Conservation (phyloP, 2,113 vertebrate species). For the Xiphophorus hellerii region DNA sequence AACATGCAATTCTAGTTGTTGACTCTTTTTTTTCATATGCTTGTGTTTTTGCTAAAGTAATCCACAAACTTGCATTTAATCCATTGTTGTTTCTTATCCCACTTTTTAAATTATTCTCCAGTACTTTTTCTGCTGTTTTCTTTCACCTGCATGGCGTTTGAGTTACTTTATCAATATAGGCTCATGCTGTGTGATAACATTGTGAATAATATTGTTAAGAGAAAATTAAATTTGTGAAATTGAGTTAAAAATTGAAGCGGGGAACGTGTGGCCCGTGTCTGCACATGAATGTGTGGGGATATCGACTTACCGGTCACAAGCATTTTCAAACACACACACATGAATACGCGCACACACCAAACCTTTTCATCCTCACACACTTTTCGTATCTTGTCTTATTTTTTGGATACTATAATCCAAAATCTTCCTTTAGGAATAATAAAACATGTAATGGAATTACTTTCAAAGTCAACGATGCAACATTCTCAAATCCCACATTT, state of each 20-base stretch:
- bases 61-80: neutral
- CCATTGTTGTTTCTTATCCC: neutral
- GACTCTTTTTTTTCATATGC: neutral
- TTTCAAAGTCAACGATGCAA: neutral
- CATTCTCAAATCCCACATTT: neutral
- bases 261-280: constrained; percentile 44
- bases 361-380: constrained; percentile 5
- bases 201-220: constrained; percentile 73
- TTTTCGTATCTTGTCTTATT: neutral
- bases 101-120: neutral
- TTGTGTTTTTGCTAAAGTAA: neutral
- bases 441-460: neutral
- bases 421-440: neutral
- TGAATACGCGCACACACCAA: constrained; percentile 18
- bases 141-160: constrained; percentile 38
- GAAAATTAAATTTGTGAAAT: constrained; percentile 80
- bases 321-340: constrained; percentile 61
- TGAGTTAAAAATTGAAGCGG: constrained; percentile 71
- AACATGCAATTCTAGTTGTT: constrained; percentile 19
- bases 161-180: constrained; percentile 56
- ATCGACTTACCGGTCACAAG: constrained; percentile 67
- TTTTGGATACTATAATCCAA: neutral
- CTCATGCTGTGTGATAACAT: constrained; percentile 65
- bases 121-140: constrained; percentile 7
- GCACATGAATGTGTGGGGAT: constrained; percentile 55